These are phyloP conservation scores for Mohoua ochrocephala DNA, from an alignment of 2,113 vertebrate species.

Conservation along the genomic window DNA sequence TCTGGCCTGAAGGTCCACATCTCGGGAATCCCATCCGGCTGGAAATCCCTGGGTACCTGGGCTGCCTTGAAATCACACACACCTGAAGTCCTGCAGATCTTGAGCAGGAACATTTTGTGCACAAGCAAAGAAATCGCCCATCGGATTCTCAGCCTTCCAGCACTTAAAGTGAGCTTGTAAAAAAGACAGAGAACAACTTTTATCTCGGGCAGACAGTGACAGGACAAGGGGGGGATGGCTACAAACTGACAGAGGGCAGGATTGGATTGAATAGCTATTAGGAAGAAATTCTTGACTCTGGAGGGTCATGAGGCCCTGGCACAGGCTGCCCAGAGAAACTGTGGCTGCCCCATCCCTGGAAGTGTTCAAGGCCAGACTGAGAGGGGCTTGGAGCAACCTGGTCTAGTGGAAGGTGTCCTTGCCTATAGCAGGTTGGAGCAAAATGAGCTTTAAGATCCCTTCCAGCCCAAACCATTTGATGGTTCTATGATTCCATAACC, in stretches of 20 bases:
- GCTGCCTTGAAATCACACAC: background rate
- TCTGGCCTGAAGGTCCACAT: background rate
- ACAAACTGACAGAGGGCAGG: background rate
- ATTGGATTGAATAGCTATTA: background rate
- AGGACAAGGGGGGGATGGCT: background rate
- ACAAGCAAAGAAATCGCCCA: background rate
- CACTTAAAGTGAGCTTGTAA: background rate
- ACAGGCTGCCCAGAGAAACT: background rate
- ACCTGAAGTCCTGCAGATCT: background rate
- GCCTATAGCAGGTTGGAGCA: no score
- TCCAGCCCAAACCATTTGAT: background rate
- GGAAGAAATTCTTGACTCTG: background rate
- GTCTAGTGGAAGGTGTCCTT: rapidly evolving
- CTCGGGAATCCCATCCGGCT: background rate
- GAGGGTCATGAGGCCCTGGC: background rate
- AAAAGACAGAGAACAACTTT: background rate
- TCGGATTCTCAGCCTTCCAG: background rate
- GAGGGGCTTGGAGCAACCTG: background rate
- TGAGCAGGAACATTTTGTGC: background rate
- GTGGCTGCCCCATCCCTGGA: background rate
- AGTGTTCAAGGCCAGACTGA: background rate
- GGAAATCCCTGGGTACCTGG: background rate
- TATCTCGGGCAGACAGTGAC: background rate
- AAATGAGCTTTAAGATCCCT: background rate
- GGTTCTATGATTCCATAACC: background rate